Percentiles rank a stretch among this genome's conserved stretches.
These are phyloP conservation scores for Delphinus delphis DNA, from an alignment of 2,113 vertebrate species.

Conservation along the genomic window DNA sequence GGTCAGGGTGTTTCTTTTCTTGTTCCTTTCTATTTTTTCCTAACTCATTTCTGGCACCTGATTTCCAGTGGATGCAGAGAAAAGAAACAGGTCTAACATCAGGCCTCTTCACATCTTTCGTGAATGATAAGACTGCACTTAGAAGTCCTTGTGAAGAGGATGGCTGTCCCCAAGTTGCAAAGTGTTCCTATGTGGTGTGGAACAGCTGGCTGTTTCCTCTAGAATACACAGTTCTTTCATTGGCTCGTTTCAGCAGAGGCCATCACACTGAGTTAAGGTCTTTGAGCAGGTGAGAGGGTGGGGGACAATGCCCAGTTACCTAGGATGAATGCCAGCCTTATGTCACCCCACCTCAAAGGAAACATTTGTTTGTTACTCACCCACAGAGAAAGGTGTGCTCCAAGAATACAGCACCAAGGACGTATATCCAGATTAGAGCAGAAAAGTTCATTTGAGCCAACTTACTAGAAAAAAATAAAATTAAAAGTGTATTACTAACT, in stretches of 20 bases:
- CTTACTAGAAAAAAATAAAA: neutral
- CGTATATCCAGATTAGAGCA: neutral
- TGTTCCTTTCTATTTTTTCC: neutral
- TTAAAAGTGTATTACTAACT: neutral
- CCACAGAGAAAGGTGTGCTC: neutral
- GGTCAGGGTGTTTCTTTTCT: neutral
- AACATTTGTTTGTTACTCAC: neutral
- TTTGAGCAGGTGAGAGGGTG: slow-evolving; percentile 31
- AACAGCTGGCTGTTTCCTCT: neutral
- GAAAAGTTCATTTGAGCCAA: neutral
- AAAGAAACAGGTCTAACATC: neutral
- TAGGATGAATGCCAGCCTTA: slow-evolving; percentile 20
- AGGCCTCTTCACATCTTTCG: neutral
- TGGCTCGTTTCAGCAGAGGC: slow-evolving; percentile 44
- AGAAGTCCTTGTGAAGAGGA: neutral
- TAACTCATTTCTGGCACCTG: neutral
- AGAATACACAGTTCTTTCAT: neutral
- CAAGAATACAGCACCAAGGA: neutral
- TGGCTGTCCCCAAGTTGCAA: neutral
- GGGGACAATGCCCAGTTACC: neutral
- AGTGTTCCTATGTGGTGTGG: neutral
- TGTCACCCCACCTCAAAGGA: neutral
- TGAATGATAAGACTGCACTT: neutral
- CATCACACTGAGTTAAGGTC: slow-evolving; percentile 48
- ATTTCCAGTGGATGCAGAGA: neutral